phyloP scores from a whole-genome alignment of 2,888 invertebrate species.

The Molorchus minor region DNA sequence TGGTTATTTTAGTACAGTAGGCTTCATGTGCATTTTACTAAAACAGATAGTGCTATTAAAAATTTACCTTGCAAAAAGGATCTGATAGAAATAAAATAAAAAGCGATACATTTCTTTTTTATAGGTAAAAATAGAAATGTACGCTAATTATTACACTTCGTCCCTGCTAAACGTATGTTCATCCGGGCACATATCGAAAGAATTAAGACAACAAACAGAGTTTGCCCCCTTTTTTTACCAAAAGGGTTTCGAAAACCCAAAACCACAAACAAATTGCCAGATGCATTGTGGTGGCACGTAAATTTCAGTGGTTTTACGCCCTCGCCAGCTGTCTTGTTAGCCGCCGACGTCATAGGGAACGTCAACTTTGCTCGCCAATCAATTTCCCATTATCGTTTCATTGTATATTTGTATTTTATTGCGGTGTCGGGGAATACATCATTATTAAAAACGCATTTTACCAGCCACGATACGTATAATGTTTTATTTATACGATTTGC shows the following conservation, averaged over 20 bases:
- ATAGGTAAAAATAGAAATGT: too few species aligned
- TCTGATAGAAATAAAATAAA: too few species aligned
- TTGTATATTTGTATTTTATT: slow-evolving; percentile 46
- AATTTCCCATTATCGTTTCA: slow-evolving; percentile 56
- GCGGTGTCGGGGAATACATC: slow-evolving; percentile 52
- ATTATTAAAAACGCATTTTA: slow-evolving; percentile 59
- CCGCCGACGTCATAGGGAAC: slow-evolving; percentile 30
- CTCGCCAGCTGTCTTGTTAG: slow-evolving; percentile 43
- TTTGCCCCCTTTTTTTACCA: not conserved
- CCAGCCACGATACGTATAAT: slow-evolving; percentile 32
- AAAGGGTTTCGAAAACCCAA: not conserved
- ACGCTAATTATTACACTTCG: too few species aligned
- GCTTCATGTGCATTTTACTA: too few species aligned
- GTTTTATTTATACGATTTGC: slow-evolving; percentile 34
- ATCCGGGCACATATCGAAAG: too few species aligned
- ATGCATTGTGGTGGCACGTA: slow-evolving; percentile 26
- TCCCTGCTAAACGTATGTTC: too few species aligned
- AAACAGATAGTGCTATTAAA: too few species aligned
- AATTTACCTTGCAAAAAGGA: too few species aligned
- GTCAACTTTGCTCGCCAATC: slow-evolving; percentile 52
- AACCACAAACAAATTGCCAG: slow-evolving; percentile 26
- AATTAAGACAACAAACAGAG: too few species aligned
- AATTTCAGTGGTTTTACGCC: slow-evolving; percentile 36
- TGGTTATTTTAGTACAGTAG: too few species aligned
- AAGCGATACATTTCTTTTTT: too few species aligned